phyloP scores from a whole-genome alignment of 53 echinoderm and acorn worm genomes.

The Pentamera pediparva region DNA sequence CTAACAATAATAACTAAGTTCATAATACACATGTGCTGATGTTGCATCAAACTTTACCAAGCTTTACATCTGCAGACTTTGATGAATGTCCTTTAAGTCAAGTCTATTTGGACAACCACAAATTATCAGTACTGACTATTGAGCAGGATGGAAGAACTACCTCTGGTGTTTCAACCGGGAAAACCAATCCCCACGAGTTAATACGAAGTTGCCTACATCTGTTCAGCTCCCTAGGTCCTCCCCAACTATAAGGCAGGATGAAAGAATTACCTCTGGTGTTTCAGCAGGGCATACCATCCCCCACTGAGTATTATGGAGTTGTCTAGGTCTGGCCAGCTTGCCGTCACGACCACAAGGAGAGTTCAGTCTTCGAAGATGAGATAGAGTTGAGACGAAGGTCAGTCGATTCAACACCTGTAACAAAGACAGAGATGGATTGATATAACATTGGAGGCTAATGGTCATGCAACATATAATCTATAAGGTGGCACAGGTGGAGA shows the following conservation, averaged over 20 bases:
- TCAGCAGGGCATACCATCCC: conserved; percentile 99
- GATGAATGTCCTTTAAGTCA: too few relatives aligned
- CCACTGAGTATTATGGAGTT: conserved; percentile 98
- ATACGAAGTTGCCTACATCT: conserved; percentile 93
- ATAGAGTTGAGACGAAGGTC: conserved; percentile 93
- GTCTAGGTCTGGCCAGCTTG: conserved; percentile 95
- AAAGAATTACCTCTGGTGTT: conserved; percentile 81
- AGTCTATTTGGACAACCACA: too few relatives aligned
- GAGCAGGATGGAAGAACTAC: conserved; percentile 9
- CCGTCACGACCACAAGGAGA: conserved; percentile 94
- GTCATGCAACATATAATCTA: too few relatives aligned
- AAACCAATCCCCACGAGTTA: conserved; percentile 98
- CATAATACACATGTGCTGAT: too few relatives aligned
- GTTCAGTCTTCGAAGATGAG: conserved; percentile 93
- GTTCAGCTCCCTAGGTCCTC: conserved; percentile 90
- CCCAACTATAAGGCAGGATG: not conserved
- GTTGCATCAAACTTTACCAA: too few relatives aligned
- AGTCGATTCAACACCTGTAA: conserved; percentile 89
- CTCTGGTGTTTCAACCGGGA: conserved; percentile 98
- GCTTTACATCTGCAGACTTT: too few relatives aligned
- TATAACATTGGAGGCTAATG: too few relatives aligned
- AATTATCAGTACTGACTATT: too few relatives aligned
- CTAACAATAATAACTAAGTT: too few relatives aligned
- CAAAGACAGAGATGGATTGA: not conserved
- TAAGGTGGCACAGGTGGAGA: too few relatives aligned